These are phyloP conservation scores for Macaria liturata DNA, from an alignment of 2,888 invertebrate genomes.

Conservation along the genomic window DNA sequence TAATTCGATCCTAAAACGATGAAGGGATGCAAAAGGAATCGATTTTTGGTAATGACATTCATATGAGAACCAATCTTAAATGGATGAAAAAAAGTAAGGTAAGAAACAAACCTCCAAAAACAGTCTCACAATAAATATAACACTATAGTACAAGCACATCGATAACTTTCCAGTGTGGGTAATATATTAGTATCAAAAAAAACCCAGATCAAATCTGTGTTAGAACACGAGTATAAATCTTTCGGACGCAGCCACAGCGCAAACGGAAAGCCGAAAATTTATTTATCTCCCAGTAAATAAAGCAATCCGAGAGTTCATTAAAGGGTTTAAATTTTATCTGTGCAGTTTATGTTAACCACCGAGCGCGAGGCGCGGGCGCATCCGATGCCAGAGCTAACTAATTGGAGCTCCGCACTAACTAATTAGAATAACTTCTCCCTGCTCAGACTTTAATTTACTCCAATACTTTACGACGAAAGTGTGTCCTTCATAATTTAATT, in stretches of 20 bases:
- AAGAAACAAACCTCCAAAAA: neutral
- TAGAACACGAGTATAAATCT: slow-evolving; percentile 43
- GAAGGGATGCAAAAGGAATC: slow-evolving; percentile 8
- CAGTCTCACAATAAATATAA: neutral
- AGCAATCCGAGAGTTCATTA: slow-evolving; percentile 70
- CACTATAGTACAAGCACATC: neutral
- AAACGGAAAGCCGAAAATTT: slow-evolving; percentile 56
- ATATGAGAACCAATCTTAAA: slow-evolving; percentile 1
- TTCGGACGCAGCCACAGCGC: slow-evolving; percentile 40
- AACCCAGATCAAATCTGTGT: slow-evolving; percentile 41
- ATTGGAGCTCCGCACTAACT: slow-evolving; percentile 70
- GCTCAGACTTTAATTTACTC: slow-evolving; percentile 53
- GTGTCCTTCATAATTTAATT: slow-evolving; percentile 38
- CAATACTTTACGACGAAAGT: slow-evolving; percentile 47
- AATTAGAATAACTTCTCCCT: slow-evolving; percentile 68
- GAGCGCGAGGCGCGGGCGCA: slow-evolving; percentile 44
- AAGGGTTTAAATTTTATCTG: slow-evolving; percentile 74
- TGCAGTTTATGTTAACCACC: slow-evolving; percentile 71
- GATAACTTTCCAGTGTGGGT: slow-evolving; percentile 1
- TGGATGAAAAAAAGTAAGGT: neutral
- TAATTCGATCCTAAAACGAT: slow-evolving; percentile 43
- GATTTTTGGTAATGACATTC: slow-evolving; percentile 16
- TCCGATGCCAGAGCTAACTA: slow-evolving; percentile 67
- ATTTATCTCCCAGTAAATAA: slow-evolving; percentile 64
- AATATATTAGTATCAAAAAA: slow-evolving; percentile 27